These are phyloP conservation scores for Cydia splendana DNA, from an alignment of 1,140 invertebrate species.

Conservation along the genomic window DNA sequence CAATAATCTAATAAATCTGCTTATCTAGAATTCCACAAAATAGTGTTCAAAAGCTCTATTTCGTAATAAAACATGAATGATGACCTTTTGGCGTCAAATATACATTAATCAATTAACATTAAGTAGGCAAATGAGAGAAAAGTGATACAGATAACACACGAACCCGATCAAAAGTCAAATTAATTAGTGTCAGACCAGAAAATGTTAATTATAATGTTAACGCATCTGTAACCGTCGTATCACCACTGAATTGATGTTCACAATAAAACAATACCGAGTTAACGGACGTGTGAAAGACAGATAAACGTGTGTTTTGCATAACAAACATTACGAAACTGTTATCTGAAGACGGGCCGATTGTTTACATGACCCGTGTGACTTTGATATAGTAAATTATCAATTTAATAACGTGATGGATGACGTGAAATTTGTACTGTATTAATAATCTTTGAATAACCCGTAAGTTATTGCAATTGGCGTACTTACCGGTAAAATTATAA, in stretches of 20 bases:
- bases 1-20: background rate
- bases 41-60: background rate
- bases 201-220: conserved; percentile 7
- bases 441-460: background rate
- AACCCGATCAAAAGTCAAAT: conserved; percentile 7
- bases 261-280: conserved; percentile 12
- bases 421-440: background rate
- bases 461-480: background rate
- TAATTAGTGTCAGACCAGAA: background rate
- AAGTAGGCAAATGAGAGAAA: conserved; percentile 17
- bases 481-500: background rate
- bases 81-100: background rate
- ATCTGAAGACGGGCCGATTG: conserved; percentile 16
- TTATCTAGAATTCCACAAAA: background rate
- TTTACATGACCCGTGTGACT: conserved; percentile 26
- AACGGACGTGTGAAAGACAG: conserved; percentile 23
- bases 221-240: background rate
- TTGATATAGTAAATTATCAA: conserved; percentile 22
- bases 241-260: conserved; percentile 2
- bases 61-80: background rate
- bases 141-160: conserved; percentile 17
- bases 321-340: conserved; percentile 26
- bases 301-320: conserved; percentile 30
- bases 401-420: conserved; percentile 7
- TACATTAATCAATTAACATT: conserved; percentile 9